Evolutionary conservation across 2,797 vertebrate species (phyloP).

Genomic region (Sebastes elongatus): DNA sequence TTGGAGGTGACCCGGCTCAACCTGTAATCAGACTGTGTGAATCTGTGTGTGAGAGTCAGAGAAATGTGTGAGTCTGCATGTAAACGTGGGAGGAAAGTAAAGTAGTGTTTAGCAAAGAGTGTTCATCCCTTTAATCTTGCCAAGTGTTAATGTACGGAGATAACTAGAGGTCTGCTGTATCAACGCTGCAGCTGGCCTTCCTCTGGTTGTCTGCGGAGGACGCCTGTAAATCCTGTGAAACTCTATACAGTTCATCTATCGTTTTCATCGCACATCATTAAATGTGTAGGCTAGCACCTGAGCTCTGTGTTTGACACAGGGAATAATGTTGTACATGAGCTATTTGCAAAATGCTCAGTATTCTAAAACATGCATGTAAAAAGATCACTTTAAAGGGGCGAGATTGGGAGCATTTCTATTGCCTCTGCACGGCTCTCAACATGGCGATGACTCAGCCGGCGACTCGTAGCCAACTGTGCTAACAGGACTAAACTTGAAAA

Average conservation of each 20-base stretch:
- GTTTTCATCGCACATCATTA: not conserved
- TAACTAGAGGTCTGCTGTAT: slow-evolving; percentile 64
- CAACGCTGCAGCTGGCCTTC: slow-evolving; percentile 34
- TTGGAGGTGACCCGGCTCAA: slow-evolving; percentile 3
- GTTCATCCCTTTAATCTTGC: slow-evolving; percentile 67
- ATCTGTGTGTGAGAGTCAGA: slow-evolving; percentile 9
- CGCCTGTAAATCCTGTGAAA: slow-evolving; percentile 32
- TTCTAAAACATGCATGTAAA: not conserved
- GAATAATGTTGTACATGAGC: not conserved
- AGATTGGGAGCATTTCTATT: too few relatives aligned
- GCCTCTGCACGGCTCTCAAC: too few relatives aligned
- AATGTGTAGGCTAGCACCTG: not conserved
- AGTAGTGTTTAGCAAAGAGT: slow-evolving; percentile 54
- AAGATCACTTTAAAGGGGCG: not conserved
- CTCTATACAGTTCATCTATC: slow-evolving; percentile 13
- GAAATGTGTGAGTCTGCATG: slow-evolving; percentile 38
- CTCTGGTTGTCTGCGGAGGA: slow-evolving; percentile 28
- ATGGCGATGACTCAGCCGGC: fast-evolving
- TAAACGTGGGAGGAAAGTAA: slow-evolving; percentile 49
- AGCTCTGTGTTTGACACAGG: not conserved
- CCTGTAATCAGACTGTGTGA: slow-evolving; percentile 27
- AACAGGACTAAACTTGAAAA: too few relatives aligned
- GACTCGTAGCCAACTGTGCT: too few relatives aligned
- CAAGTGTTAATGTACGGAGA: slow-evolving; percentile 57
- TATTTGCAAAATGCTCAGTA: not conserved